Conservation (phyloP, 2,113 vertebrate genomes). For the Leucoraja erinaceus region DNA sequence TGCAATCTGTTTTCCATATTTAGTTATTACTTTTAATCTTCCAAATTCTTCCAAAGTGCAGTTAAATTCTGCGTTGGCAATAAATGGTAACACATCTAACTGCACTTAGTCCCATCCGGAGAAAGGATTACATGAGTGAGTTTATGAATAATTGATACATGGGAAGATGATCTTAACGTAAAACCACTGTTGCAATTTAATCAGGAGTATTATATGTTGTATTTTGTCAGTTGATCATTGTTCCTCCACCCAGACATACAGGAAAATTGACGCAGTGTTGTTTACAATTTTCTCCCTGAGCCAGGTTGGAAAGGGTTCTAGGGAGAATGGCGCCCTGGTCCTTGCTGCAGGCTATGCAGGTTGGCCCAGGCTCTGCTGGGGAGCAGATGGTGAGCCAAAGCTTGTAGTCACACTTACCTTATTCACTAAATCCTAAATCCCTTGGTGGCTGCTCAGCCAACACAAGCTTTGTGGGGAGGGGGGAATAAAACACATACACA, state of each 20-base stretch:
- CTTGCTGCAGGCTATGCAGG: slow-evolving; percentile 98
- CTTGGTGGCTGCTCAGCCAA: slow-evolving; percentile 98
- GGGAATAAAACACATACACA: neutral
- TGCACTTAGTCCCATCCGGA: slow-evolving; percentile 90
- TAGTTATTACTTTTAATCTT: slow-evolving; percentile 51
- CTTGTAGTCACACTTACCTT: slow-evolving; percentile 99
- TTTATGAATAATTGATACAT: slow-evolving; percentile 98
- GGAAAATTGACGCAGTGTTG: slow-evolving; percentile 51
- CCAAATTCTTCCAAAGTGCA: slow-evolving; percentile 65
- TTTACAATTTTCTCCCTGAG: slow-evolving; percentile 89
- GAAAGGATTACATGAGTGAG: slow-evolving; percentile 94
- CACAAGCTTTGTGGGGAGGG: slow-evolving; percentile 77
- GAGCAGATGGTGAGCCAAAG: slow-evolving; percentile 99
- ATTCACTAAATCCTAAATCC: slow-evolving; percentile 99
- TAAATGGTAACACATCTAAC: slow-evolving; percentile 67
- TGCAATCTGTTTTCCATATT: slow-evolving; percentile 45
- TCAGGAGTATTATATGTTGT: slow-evolving; percentile 85
- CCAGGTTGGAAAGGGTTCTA: slow-evolving; percentile 89
- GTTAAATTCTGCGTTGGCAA: slow-evolving; percentile 77
- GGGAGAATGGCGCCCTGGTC: slow-evolving; percentile 94
- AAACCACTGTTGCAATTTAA: slow-evolving; percentile 85
- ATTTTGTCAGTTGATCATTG: slow-evolving; percentile 70
- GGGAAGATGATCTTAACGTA: slow-evolving; percentile 93
- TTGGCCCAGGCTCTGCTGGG: slow-evolving; percentile 98
- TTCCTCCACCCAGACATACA: slow-evolving; percentile 57